Conservation (phyloP, 1,140 invertebrate species). For the Latrodectus geometricus region DNA sequence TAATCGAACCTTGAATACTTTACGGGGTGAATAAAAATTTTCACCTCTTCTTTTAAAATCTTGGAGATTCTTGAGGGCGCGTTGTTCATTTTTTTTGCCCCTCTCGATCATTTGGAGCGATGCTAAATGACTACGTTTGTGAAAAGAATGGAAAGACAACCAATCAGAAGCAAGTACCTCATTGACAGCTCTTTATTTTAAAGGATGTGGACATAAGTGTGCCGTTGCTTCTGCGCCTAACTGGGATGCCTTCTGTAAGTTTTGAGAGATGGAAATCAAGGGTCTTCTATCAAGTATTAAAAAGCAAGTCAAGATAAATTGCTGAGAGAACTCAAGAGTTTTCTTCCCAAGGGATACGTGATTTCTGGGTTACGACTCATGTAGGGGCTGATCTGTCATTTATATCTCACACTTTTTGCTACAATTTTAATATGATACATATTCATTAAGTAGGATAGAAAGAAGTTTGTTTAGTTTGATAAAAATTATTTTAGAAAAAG, state of each 20-base stretch:
- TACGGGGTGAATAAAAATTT: background rate
- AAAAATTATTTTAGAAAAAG: no score
- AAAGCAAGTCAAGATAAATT: no score
- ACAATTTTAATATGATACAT: no score
- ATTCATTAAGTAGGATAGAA: no score
- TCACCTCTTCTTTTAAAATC: background rate
- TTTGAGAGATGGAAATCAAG: background rate
- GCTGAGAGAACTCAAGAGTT: no score
- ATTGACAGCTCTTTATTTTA: constrained; percentile 12
- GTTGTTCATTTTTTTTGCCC: constrained; percentile 21
- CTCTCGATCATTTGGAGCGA: constrained; percentile 18
- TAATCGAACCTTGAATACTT: constrained; percentile 13
- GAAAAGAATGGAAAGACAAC: constrained; percentile 6
- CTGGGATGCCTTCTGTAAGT: background rate
- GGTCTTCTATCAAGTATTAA: constrained; percentile 8
- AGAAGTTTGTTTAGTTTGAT: no score
- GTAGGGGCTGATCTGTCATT: no score
- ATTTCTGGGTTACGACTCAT: no score
- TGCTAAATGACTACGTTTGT: constrained; percentile 18
- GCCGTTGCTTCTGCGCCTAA: background rate
- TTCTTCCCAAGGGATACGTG: no score
- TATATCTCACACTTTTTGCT: no score
- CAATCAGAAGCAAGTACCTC: constrained; percentile 27
- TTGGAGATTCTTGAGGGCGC: constrained; percentile 4
- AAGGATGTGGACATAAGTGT: background rate